Evolutionary conservation across 1,140 invertebrate species (phyloP), one percentile per base, ranked within the genome.

Genomic region (Plectrocnemia conspersa): DNA sequence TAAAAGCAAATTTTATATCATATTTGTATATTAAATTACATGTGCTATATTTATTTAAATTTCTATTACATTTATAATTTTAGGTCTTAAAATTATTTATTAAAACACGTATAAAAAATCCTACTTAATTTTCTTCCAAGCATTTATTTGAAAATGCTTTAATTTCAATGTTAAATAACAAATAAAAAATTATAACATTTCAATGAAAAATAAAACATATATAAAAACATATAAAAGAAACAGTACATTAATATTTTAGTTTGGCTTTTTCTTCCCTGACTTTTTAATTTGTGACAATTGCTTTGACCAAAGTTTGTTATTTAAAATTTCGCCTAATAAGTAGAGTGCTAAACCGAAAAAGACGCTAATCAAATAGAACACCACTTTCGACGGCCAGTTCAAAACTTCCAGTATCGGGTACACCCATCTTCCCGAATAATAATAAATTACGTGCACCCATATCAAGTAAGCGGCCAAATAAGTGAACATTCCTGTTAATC

Each of bases 341-440:
- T 89, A 91, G 10, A 89, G 69, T 1, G 71, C 63, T 23, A 77
- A 66, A n/a, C 76, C 72, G 56, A 85, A 73, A 1, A 67, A 66
- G 10, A 88, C 68, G 35, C 80, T 71, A 2, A 76, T 72, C 1
- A 75, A 57, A 64, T 92, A 86, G 71, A 94, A 94, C 1, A 82
- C 64, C 40, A 84, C 75, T 63, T 88, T 79, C 48, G 85, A 63
- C 1, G 84, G 81, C 60, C 81, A 74, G 56, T 82, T 81, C 11
- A 95, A 66, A 1, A 91, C 82, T 40, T 83, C 78, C 54, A 94
- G 72, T 24, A 95, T 77, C 0, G 90, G 91, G 66, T 95, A 95
- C 0, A 93, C 90, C 91, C 91, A 95, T 27, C 82, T 68, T 21
- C 83, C 82, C 23, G 84, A 83, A 50, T 82, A 79, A 56, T 79